Evolutionary conservation across 2,113 vertebrate species (phyloP).

Genomic region (Pelecanus crispus): DNA sequence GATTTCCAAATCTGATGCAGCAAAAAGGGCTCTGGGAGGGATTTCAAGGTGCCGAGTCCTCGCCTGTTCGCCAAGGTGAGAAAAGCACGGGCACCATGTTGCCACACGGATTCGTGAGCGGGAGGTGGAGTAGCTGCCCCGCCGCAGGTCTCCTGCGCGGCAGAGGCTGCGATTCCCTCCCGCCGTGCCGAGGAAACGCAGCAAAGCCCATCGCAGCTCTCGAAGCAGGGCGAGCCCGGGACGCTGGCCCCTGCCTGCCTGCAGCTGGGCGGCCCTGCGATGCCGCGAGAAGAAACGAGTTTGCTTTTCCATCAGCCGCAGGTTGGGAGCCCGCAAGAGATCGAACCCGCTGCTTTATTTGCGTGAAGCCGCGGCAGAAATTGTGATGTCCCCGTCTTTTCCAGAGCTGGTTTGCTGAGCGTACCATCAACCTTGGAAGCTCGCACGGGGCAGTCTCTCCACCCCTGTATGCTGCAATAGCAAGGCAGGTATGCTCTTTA

Average conservation of each 20-base stretch:
- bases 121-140: background rate
- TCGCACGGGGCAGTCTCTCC: background rate
- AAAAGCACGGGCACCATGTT: background rate
- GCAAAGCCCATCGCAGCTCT: background rate
- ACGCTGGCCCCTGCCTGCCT: background rate
- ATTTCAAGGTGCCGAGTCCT: background rate
- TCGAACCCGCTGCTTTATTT: background rate
- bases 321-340: background rate
- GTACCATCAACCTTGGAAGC: background rate
- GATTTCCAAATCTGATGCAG: background rate
- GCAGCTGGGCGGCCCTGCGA: no score
- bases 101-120: background rate
- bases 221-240: background rate
- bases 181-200: background rate
- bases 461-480: background rate
- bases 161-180: no score
- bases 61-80: background rate
- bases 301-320: background rate
- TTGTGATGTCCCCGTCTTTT: background rate
- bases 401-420: background rate
- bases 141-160: background rate
- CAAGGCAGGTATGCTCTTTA: background rate
- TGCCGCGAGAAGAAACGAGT: fast-evolving
- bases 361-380: background rate
- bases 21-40: background rate